Evolutionary conservation across 2,797 vertebrate genomes (phyloP).

Genomic region (Mormyrus hasselquistii): DNA sequence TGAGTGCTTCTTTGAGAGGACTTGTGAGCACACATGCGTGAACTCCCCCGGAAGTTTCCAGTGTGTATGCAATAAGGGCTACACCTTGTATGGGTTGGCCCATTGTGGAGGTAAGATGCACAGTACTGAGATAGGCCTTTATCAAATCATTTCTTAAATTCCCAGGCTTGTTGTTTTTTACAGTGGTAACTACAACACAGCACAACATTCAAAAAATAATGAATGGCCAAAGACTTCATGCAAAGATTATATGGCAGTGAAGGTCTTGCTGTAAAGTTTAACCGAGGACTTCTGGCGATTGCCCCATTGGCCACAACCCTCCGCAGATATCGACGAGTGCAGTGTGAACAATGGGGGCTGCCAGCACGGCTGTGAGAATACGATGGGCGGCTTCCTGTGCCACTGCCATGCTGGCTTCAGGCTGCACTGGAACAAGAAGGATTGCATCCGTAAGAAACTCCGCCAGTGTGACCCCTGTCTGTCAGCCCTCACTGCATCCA

Average conservation of each 20-base stretch:
- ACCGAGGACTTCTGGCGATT: not conserved
- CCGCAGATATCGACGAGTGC: conserved; percentile 94
- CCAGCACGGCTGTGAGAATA: conserved; percentile 91
- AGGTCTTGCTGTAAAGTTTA: not conserved
- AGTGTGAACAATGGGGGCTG: conserved; percentile 85
- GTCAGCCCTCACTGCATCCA: not conserved
- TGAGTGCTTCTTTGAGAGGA: conserved; percentile 91
- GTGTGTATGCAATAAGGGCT: conserved; percentile 76
- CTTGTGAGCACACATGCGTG: conserved; percentile 90
- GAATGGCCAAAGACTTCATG: not conserved
- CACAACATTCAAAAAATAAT: not conserved
- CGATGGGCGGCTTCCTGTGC: conserved; percentile 85
- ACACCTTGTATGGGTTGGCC: conserved; percentile 64
- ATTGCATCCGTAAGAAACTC: conserved; percentile 91
- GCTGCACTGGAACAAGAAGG: conserved; percentile 97
- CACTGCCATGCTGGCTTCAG: conserved; percentile 79
- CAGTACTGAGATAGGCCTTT: conserved; percentile 23
- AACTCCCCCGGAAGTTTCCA: conserved; percentile 87
- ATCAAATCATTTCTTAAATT: not conserved
- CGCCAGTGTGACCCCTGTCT: not conserved
- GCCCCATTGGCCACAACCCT: conserved; percentile 17
- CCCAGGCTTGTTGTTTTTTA: not conserved
- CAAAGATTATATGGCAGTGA: not conserved
- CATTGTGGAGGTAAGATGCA: conserved; percentile 65
- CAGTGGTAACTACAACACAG: not conserved